Base-by-base conservation (phyloP, 2,113 vertebrate species). In the Coptodon rendalli region DNA sequence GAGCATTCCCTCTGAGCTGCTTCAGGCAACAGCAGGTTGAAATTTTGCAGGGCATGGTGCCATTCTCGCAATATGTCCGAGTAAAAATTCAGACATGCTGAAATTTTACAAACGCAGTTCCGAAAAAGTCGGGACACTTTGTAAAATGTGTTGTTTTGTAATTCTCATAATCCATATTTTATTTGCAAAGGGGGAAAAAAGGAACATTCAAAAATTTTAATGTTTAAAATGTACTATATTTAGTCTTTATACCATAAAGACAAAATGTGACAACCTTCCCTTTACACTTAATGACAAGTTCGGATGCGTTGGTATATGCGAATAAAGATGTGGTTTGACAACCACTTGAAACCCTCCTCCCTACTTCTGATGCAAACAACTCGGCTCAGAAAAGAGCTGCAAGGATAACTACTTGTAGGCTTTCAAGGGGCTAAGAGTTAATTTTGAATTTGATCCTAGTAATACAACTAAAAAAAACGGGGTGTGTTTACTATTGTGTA, bases 271-370 rank as follows among this genome's bases (percentile, higher is more conserved):
- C 34, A 22, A 68, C 63, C 3, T 68, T 17, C 59, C 6, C 61
- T 36, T 66, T 63, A 63, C 9, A 11, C 31, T n/a, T 36, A 63
- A 36, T 63, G 59, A 63, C 0, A 9, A 3, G 29, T 63, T 63
- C 36, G 1, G 31, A 66, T 19, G 17, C 0, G 4, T 66, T 4
- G 1, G 9, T 66, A 36, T 36, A 36, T 66, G 19, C 17, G 0
- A 63, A 63, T 63, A 36, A 63, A 63, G 31, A 63, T n/a, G 59
- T 63, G 59, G 17, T 5, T 63, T 63, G 31, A n/a, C 31, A n/a
- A 36, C 31, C 17, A 1, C 31, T 63, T n/a, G 59, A n/a, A 36
- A 36, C 59, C 6, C 0, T 9, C 3, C 14, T 31, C 16, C 3
- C 29, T 2, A 57, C 56, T 29, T 63, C 59, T 63, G 31, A 63